Base-by-base conservation (phyloP, 1,140 invertebrate genomes). In the Aplysia californica region DNA sequence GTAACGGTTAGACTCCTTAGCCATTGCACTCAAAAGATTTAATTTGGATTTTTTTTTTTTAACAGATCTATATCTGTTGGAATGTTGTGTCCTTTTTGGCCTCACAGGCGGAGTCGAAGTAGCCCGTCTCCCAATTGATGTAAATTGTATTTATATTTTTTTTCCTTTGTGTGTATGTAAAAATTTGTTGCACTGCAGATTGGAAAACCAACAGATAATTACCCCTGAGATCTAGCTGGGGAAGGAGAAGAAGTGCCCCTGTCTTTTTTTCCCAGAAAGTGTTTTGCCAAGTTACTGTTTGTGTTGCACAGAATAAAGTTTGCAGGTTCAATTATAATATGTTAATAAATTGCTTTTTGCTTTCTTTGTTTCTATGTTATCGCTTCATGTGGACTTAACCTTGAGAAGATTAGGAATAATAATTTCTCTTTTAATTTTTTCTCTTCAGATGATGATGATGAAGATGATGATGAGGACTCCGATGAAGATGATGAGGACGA, bases 401-500 rank as follows among this genome's bases (percentile, higher is more conserved):
- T 21, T 33, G 26, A 35, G n/a, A n/a, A 50, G 3, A 31, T 31
- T 18, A 29, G 20, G n/a, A 71, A 5, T 56, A 20, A 18, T 73
- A 18, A 21, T 66, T 18, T 4, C 3, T 21, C n/a, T 61, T n/a
- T 39, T 21, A 23, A 66, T 58, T 79, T 75, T 76, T 68, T 73
- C 38, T 78, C 81, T 50, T 69, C 79, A 2, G 56, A 86, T 61
- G 79, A 86, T 75, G 82, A 88, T 80, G 80, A 82, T 74, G 81
- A 83, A 31, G 84, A 86, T 55, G 79, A 86, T 74, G 82, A 88
- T 81, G 78, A 80, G 70, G 82, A 82, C 23, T 75, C 71, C 68
- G 78, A 85, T 68, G 80, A 85, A 26, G 84, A 82, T 38, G 86
- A 86, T 38, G 88, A 86, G 64, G 90, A 91, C 39, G 89, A 91